These are phyloP conservation scores for Diorhabda elongata DNA, from an alignment of 1,140 invertebrate species.

Conservation along the genomic window DNA sequence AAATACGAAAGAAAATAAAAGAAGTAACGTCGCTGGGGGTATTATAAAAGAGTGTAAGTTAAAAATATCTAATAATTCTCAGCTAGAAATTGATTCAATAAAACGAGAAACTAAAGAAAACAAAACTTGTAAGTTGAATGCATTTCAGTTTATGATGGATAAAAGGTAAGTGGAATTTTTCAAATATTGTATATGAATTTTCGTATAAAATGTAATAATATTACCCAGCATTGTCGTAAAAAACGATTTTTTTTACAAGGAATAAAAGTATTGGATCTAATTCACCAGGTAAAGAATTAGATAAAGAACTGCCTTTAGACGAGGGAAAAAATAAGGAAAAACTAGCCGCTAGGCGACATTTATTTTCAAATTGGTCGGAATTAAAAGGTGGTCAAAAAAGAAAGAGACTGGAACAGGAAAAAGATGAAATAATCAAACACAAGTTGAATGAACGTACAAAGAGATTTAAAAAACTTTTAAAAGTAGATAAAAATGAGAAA, in stretches of 20 bases:
- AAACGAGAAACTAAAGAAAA: not conserved
- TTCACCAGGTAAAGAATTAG: slow-evolving; percentile 53
- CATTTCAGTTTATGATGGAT: slow-evolving; percentile 61
- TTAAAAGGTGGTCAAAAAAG: slow-evolving; percentile 53
- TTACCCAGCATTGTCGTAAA: too few relatives aligned
- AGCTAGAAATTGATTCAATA: not conserved
- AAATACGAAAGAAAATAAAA: slow-evolving; percentile 1
- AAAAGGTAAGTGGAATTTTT: slow-evolving; percentile 29
- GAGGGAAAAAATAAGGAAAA: slow-evolving; percentile 43
- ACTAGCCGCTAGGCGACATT: slow-evolving; percentile 49
- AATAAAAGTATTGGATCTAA: slow-evolving; percentile 59
- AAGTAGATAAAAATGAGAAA: slow-evolving; percentile 18
- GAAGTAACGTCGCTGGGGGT: not conserved
- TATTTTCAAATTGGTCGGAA: slow-evolving; percentile 56
- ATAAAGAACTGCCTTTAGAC: slow-evolving; percentile 33
- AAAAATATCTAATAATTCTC: not conserved
- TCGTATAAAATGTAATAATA: not conserved
- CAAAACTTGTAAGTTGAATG: slow-evolving; percentile 45
- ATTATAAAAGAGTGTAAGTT: slow-evolving; percentile 5
- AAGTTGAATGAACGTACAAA: slow-evolving; percentile 56
- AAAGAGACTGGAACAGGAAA: slow-evolving; percentile 53
- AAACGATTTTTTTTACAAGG: slow-evolving; percentile 30
- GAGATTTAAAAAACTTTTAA: slow-evolving; percentile 51
- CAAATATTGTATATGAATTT: not conserved
- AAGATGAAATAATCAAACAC: slow-evolving; percentile 50